phyloP scores from a whole-genome alignment of 1,140 invertebrate species.

The Drosophila neocordata region DNA sequence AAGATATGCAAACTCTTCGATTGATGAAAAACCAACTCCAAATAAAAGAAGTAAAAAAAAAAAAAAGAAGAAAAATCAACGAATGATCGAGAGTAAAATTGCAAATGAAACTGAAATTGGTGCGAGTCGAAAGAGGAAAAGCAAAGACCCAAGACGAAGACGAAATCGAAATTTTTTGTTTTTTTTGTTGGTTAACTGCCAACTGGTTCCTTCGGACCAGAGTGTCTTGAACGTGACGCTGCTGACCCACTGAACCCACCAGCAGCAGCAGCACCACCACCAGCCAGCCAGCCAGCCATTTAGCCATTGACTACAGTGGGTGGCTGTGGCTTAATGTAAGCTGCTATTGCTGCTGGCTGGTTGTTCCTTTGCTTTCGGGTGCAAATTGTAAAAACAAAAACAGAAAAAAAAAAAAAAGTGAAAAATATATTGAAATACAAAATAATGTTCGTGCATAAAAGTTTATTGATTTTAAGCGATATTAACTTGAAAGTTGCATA shows the following conservation, averaged over 20 bases:
- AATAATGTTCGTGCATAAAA: constrained; percentile 64
- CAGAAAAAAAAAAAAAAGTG: constrained; percentile 37
- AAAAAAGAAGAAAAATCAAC: not conserved
- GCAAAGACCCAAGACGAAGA: not conserved
- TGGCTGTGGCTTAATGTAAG: constrained; percentile 42
- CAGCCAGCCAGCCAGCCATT: constrained; percentile 1
- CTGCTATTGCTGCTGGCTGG: constrained; percentile 23
- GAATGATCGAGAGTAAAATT: constrained; percentile 67
- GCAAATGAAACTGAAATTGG: constrained; percentile 76
- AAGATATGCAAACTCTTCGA: constrained; percentile 56
- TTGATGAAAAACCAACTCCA: constrained; percentile 1
- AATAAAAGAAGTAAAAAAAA: not conserved
- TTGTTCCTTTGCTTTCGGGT: constrained; percentile 47
- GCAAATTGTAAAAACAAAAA: constrained; percentile 63
- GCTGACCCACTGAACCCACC: constrained; percentile 75
- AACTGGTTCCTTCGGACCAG: constrained; percentile 49
- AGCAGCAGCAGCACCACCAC: not conserved
- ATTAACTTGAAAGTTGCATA: constrained; percentile 61
- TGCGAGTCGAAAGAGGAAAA: constrained; percentile 33
- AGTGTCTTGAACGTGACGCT: constrained; percentile 64
- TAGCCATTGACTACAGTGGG: constrained; percentile 48
- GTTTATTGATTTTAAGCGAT: constrained; percentile 74
- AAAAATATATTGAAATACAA: constrained; percentile 63
- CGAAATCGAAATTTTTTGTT: constrained; percentile 32
- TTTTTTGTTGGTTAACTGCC: constrained; percentile 20